Evolutionary conservation across 2,113 vertebrate species (phyloP).

Genomic region (Sylvilagus bachmani): DNA sequence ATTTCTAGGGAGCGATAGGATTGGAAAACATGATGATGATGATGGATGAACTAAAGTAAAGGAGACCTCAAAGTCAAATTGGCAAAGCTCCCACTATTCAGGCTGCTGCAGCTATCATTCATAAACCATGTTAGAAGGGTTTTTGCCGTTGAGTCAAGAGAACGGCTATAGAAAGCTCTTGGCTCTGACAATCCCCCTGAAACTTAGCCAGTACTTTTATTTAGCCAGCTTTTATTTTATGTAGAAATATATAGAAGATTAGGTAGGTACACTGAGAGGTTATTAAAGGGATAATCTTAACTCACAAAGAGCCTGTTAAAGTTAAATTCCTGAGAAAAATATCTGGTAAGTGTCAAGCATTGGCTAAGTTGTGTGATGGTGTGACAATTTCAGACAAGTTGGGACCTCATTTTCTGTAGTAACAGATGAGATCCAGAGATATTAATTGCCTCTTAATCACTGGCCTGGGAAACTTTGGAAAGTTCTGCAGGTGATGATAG

Average conservation of each 20-base stretch:
- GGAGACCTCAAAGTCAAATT: neutral
- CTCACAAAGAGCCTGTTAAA: neutral
- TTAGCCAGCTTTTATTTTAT: neutral
- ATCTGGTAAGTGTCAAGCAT: neutral
- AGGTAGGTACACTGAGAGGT: neutral
- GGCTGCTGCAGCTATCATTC: neutral
- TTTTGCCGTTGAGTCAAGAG: neutral
- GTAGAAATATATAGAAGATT: neutral
- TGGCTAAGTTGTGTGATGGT: rapidly evolving
- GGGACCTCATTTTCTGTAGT: neutral
- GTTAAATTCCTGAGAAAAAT: neutral
- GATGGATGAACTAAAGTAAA: neutral
- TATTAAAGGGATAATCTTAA: neutral
- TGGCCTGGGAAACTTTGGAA: neutral
- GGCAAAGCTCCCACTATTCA: too few species aligned
- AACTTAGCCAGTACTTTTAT: neutral
- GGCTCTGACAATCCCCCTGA: neutral
- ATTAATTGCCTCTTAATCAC: neutral
- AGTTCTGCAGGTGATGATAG: neutral
- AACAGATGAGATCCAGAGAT: neutral
- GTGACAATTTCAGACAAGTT: neutral
- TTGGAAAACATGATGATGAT: too few species aligned
- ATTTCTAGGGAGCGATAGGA: neutral
- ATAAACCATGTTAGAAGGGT: too few species aligned
- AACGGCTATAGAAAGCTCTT: neutral